phyloP scores from a whole-genome alignment of 2,888 invertebrate species.

The Drosophila nr. medialis region DNA sequence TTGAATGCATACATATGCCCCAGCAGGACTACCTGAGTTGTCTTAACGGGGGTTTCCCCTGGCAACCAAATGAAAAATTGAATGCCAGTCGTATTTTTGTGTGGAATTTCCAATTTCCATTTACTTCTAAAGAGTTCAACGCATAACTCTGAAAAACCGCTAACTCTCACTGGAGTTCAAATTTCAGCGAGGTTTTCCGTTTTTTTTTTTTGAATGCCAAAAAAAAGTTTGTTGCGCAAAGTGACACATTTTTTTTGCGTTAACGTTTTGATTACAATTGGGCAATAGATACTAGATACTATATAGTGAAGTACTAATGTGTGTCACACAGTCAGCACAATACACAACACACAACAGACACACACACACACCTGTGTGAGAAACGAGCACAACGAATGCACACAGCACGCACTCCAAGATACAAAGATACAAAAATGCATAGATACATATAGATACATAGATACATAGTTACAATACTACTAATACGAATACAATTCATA shows the following conservation, averaged over 20 bases:
- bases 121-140: slow-evolving; percentile 31
- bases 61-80: slow-evolving; percentile 19
- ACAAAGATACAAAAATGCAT: slow-evolving; percentile 15
- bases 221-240: slow-evolving; percentile 64
- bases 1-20: slow-evolving; percentile 44
- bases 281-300: slow-evolving; percentile 39
- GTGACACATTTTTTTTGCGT: slow-evolving; percentile 65
- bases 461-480: slow-evolving; percentile 44
- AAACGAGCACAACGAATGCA: slow-evolving; percentile 5
- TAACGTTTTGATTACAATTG: slow-evolving; percentile 61
- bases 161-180: slow-evolving; percentile 55
- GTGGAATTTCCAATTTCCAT: slow-evolving; percentile 63
- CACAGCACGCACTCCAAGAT: slow-evolving; percentile 22
- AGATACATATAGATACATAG: not conserved
- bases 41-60: slow-evolving; percentile 62
- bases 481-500: slow-evolving; percentile 59
- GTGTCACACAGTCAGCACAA: slow-evolving; percentile 67
- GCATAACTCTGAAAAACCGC: slow-evolving; percentile 47
- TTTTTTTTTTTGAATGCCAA: slow-evolving; percentile 18
- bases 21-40: slow-evolving; percentile 57
- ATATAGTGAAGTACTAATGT: slow-evolving; percentile 49
- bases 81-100: slow-evolving; percentile 22
- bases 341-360: slow-evolving; percentile 8
- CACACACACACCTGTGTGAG: slow-evolving; percentile 14
- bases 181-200: slow-evolving; percentile 46